Evolutionary conservation across 64 coral and sea anemone species (phyloP), one percentile per base, ranked within the genome.

Genomic region (Trachythela sp.): DNA sequence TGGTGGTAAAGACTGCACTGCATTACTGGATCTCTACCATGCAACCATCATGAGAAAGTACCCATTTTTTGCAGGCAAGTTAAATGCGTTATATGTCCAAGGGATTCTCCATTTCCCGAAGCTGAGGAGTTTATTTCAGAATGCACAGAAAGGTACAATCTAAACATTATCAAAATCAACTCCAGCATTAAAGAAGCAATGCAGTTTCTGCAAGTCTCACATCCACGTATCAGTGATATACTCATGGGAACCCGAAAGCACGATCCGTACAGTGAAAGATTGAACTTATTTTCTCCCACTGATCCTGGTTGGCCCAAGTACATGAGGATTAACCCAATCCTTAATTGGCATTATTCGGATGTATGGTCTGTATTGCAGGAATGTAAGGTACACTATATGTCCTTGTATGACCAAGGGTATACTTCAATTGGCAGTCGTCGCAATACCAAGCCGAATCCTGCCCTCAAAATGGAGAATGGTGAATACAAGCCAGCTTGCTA

Each of bases 1-100:
- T 89, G 96, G 96, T 70, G 96, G 96, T 14, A 99, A 99, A 83
- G 93, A 99, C 58, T 99, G 96, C 60, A 99, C 96, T 40, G 93
- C 92, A n/a, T 50, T 99, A 24, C 83, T 99, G 8, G 83, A 91
- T 37, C 36, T 99, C 37, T 76, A 95, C 2, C 88, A 92, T 86
- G 93, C 93, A 70, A 91, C 87, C 27, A 36, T 99, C 17, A 32
- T 80, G 9, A 80, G 84, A 77, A 77, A 85, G 70, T 45, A 68
- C 2, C 86, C 85, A 30, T 2, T 18, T 32, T 77, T 22, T 67
- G n/a, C 11, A 13, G 26, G 39, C 35, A 89, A 94, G 31, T 85
- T 93, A 30, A 99, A 92, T 87, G 93, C 96, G 39, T 31, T 99
- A 17, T 99, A 95, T 86, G 91, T 99, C 60, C 86, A 92, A 26